Base-by-base conservation (phyloP, 2,113 vertebrate genomes). In the Tyrannus savana region DNA sequence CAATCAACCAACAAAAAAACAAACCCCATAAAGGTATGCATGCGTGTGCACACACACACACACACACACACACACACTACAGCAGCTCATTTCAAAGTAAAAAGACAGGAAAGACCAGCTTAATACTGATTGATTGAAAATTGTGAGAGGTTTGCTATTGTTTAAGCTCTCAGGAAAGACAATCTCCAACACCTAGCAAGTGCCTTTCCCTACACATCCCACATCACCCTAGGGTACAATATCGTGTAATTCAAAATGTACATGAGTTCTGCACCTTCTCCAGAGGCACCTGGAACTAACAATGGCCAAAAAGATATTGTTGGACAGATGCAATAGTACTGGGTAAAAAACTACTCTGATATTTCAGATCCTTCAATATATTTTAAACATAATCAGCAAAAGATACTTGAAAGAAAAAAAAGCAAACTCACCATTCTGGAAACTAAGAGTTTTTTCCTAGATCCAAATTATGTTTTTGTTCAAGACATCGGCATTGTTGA, bases 371-470 rank as follows among this genome's bases (percentile, higher is more conserved):
- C n/a, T 72, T 35, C 28, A 28, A 81, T 41, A 3, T 19, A 62
- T 63, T 87, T 79, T 79, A 84, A 95, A 85, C 5, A 5, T 35
- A 93, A 75, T 6, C 31, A 92, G 10, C 18, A 58, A 62, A 84
- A 76, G 21, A 72, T 6, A 82, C 2, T 52, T n/a, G 6, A 67
- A 83, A 86, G 28, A 42, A 41, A 73, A 28, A 49, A 90, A 50
- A 50, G 13, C 16, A 37, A 47, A 97, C 98, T 98, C 90, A 98
- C 97, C 97, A 96, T 96, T 94, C 60, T 91, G 77, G 83, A 93
- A 90, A 63, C 68, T 12, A 66, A 64, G n/a, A 89, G 39, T 33
- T 95, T 84, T 62, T 50, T 19, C 71, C 76, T 92, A 93, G 86
- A 86, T 95, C 90, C 88, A 80, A 83, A 71, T 46, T 59, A 53